Conservation (phyloP, 2,888 invertebrate species). For the Drosophila sordidapex region DNA sequence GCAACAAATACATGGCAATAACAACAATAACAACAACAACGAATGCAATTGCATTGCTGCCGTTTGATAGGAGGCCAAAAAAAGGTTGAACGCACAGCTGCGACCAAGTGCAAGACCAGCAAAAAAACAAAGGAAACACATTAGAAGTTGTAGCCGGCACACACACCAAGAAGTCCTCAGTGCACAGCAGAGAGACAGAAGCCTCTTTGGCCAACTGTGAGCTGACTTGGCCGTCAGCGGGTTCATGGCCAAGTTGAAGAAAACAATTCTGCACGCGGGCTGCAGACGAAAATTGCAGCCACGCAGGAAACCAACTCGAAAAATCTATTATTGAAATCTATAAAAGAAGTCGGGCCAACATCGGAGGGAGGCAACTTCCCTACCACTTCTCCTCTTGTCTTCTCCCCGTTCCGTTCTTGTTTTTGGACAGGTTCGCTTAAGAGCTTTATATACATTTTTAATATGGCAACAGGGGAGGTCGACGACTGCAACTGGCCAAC, state of each 20-base stretch:
- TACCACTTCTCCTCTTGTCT: background rate
- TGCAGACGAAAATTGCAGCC: constrained; percentile 73
- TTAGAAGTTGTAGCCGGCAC: constrained; percentile 48
- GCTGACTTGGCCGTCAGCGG: constrained; percentile 60
- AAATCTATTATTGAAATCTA: constrained; percentile 81
- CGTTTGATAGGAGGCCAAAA: constrained; percentile 38
- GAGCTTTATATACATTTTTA: constrained; percentile 81
- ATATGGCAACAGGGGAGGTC: constrained; percentile 53
- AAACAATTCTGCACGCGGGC: constrained; percentile 77
- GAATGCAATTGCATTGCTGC: constrained; percentile 64
- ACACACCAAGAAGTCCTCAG: constrained; percentile 11
- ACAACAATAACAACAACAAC: constrained; percentile 25
- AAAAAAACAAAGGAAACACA: constrained; percentile 75
- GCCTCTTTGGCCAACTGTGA: constrained; percentile 32
- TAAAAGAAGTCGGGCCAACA: constrained; percentile 62
- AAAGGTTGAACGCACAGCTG: constrained; percentile 77
- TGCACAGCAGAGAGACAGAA: constrained; percentile 29
- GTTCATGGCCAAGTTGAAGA: constrained; percentile 75
- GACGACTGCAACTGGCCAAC: constrained; percentile 52
- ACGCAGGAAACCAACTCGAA: constrained; percentile 78
- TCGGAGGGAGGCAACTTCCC: constrained; percentile 15
- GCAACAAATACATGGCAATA: constrained; percentile 23
- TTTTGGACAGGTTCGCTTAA: constrained; percentile 70
- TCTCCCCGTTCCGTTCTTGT: background rate
- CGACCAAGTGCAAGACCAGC: constrained; percentile 56